Conservation (phyloP, 2,113 vertebrate genomes). For the Cyanistes caeruleus region DNA sequence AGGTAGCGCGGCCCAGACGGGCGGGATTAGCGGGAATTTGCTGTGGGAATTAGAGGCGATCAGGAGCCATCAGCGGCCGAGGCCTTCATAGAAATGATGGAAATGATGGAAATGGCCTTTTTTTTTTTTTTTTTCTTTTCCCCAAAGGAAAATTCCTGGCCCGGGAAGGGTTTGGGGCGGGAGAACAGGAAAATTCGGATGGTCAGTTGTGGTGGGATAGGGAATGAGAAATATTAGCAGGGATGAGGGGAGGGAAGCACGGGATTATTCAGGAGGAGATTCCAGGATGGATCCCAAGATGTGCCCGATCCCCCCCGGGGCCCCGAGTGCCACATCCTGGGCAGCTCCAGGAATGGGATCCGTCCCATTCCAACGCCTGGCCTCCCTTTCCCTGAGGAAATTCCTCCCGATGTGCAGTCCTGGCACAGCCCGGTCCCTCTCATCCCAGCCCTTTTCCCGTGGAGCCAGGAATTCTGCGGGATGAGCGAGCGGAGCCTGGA, state of each 20-base stretch:
- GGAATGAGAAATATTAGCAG: not conserved
- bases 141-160: constrained; percentile 79
- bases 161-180: not conserved
- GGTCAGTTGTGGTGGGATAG: not conserved
- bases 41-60: constrained; percentile 91
- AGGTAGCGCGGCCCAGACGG: constrained; percentile 90
- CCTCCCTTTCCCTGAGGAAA: not conserved
- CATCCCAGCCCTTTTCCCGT: too few species aligned
- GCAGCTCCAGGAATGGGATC: not conserved
- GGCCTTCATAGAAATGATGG: constrained; percentile 85
- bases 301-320: not conserved
- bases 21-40: constrained; percentile 98
- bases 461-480: not conserved
- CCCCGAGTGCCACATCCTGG: too few species aligned
- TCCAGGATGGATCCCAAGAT: too few species aligned
- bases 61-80: constrained; percentile 90
- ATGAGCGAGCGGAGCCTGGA: not conserved
- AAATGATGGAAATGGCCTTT: constrained; percentile 84
- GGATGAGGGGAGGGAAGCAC: not conserved
- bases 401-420: not conserved
- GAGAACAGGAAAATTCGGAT: constrained; percentile 30
- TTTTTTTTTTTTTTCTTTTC: not conserved
- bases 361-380: not conserved
- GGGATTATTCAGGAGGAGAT: not conserved
- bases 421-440: not conserved